These are phyloP conservation scores for Phyto melanocephala DNA, from an alignment of 2,888 invertebrate species.

Conservation along the genomic window DNA sequence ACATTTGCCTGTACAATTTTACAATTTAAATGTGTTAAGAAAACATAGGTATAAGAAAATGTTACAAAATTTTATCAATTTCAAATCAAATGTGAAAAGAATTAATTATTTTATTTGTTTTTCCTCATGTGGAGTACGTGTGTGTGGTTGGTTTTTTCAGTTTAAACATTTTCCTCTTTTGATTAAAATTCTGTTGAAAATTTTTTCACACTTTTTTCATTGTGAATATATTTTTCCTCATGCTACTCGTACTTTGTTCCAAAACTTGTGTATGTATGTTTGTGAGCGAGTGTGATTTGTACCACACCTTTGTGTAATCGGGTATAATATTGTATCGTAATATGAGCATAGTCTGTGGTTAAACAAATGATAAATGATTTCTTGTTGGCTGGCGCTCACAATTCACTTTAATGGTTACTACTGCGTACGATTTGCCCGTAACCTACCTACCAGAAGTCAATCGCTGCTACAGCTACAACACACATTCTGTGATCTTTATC, in stretches of 20 bases:
- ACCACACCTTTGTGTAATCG: slow-evolving; percentile 56
- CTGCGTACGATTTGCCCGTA: not conserved
- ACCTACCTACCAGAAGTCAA: slow-evolving; percentile 27
- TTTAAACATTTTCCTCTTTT: slow-evolving; percentile 2
- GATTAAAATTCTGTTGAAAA: slow-evolving; percentile 61
- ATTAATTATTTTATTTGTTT: slow-evolving; percentile 55
- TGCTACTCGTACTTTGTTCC: not conserved
- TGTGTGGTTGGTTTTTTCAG: not conserved
- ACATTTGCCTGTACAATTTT: too few relatives aligned
- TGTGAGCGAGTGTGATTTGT: slow-evolving; percentile 43
- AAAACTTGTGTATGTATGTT: too few relatives aligned
- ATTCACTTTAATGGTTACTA: slow-evolving; percentile 22
- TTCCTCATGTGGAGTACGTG: not conserved
- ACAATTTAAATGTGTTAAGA: too few relatives aligned
- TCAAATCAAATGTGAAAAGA: slow-evolving; percentile 52
- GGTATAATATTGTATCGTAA: not conserved
- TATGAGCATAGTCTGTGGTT: slow-evolving; percentile 28
- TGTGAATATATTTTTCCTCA: not conserved
- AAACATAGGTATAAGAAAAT: not conserved
- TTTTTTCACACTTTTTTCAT: slow-evolving; percentile 57
- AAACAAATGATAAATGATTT: slow-evolving; percentile 61
- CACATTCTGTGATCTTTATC: slow-evolving; percentile 51
- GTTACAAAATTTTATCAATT: slow-evolving; percentile 33
- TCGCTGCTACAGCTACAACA: not conserved
- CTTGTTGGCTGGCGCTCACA: slow-evolving; percentile 52